These are phyloP conservation scores for Calliopsis andreniformis DNA, from an alignment of 1,140 invertebrate species.

Conservation along the genomic window DNA sequence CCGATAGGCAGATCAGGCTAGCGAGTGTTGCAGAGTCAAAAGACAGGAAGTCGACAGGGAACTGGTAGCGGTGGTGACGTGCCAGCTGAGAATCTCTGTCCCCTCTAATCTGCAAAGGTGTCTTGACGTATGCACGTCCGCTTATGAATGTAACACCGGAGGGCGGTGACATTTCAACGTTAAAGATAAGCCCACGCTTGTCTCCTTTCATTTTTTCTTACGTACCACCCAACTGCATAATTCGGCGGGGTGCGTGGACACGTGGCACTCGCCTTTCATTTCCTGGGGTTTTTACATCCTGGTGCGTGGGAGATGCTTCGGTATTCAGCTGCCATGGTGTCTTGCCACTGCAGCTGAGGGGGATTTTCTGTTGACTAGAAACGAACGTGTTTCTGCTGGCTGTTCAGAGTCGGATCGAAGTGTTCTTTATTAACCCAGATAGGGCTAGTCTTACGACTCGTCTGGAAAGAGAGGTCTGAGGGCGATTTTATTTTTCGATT, in stretches of 20 bases:
- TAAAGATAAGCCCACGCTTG: conserved; percentile 35
- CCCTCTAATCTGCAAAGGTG: conserved; percentile 31
- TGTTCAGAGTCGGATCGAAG: too few species aligned
- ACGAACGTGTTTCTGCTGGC: too few species aligned
- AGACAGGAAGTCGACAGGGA: conserved; percentile 17
- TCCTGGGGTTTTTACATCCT: conserved; percentile 20
- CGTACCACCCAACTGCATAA: conserved; percentile 19
- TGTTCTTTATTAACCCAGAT: too few species aligned
- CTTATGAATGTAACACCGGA: conserved; percentile 44
- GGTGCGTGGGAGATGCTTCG: conserved; percentile 7
- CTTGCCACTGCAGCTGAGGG: too few species aligned
- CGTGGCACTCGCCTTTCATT: conserved; percentile 26
- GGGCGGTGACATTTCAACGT: conserved; percentile 47
- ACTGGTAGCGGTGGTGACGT: neutral
- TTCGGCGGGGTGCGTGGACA: conserved; percentile 19
- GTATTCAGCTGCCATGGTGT: neutral
- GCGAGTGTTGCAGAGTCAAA: too few species aligned
- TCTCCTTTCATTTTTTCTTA: conserved; percentile 1
- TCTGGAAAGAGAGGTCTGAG: too few species aligned
- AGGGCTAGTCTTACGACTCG: too few species aligned
- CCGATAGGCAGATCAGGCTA: too few species aligned
- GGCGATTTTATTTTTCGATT: too few species aligned
- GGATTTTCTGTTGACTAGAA: too few species aligned
- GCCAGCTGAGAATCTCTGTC: conserved; percentile 37
- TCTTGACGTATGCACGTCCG: conserved; percentile 1